Conservation (phyloP, 2,888 invertebrate species). For the Pseudanteris insignis region DNA sequence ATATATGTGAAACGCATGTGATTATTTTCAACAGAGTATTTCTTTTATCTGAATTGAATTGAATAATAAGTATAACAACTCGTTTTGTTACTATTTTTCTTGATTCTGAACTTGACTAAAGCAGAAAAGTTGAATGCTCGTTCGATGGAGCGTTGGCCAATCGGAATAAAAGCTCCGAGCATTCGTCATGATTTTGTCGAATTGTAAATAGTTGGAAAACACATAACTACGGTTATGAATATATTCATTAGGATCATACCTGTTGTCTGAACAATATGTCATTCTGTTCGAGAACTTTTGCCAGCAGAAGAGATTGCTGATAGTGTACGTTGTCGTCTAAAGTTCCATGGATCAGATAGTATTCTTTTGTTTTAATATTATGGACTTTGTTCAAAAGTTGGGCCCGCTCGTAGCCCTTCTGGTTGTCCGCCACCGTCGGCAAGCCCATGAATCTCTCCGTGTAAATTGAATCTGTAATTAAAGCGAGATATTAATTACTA, state of each 20-base stretch:
- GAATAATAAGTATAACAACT: too few relatives aligned
- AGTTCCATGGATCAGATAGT: slow-evolving; percentile 93
- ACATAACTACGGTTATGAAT: slow-evolving; percentile 27
- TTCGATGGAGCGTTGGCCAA: slow-evolving; percentile 7
- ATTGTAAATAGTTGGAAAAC: slow-evolving; percentile 29
- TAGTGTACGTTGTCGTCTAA: slow-evolving; percentile 97
- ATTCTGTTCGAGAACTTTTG: slow-evolving; percentile 82
- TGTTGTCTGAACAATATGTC: slow-evolving; percentile 92
- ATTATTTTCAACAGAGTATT: too few relatives aligned
- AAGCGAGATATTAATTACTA: slow-evolving; percentile 48
- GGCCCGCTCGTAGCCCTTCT: slow-evolving; percentile 77
- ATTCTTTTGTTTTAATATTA: slow-evolving; percentile 75
- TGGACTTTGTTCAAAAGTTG: slow-evolving; percentile 78
- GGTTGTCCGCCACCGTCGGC: slow-evolving; percentile 77
- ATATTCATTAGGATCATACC: slow-evolving; percentile 69
- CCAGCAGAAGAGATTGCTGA: slow-evolving; percentile 93
- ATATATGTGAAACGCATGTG: too few relatives aligned
- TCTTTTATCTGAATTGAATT: too few relatives aligned
- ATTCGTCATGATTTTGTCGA: slow-evolving; percentile 15
- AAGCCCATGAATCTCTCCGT: slow-evolving; percentile 96
- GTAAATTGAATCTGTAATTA: slow-evolving; percentile 87
- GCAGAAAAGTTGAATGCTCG: slow-evolving; percentile 5
- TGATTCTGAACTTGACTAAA: too few relatives aligned
- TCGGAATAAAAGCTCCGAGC: slow-evolving; percentile 2
- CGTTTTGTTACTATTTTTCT: too few relatives aligned